Conservation (phyloP, 2,797 vertebrate genomes). For the Myotis pilosus region DNA sequence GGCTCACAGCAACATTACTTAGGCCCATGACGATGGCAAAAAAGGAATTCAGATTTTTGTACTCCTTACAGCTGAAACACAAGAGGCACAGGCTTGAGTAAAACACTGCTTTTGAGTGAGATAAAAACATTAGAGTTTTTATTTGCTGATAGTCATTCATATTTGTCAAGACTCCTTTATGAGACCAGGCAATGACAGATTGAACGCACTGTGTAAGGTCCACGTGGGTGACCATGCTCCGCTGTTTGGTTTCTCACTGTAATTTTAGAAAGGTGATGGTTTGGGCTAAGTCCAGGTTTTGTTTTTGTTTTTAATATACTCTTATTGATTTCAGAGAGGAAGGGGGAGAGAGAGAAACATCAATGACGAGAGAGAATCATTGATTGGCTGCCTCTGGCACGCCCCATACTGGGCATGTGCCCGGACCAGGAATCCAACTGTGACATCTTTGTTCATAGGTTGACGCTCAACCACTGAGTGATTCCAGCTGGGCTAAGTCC, state of each 20-base stretch:
- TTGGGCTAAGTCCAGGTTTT: slow-evolving; percentile 27
- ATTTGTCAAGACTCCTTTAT: slow-evolving; percentile 15
- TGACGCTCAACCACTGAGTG: too few relatives aligned
- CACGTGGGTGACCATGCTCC: background rate
- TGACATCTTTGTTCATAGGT: too few relatives aligned
- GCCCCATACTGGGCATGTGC: too few relatives aligned
- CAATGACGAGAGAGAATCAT: too few relatives aligned
- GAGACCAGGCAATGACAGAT: slow-evolving; percentile 13
- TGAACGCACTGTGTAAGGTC: slow-evolving; percentile 1
- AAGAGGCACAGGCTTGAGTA: slow-evolving; percentile 71
- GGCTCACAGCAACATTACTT: slow-evolving; percentile 96
- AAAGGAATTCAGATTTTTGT: slow-evolving; percentile 97
- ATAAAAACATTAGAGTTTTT: background rate
- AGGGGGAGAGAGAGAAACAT: too few relatives aligned
- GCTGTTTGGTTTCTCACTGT: slow-evolving; percentile 2
- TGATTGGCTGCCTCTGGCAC: too few relatives aligned
- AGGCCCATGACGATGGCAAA: slow-evolving; percentile 98
- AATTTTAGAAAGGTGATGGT: slow-evolving; percentile 17
- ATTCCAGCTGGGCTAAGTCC: background rate
- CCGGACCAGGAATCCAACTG: too few relatives aligned
- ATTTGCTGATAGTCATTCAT: slow-evolving; percentile 28
- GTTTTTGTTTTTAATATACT: too few relatives aligned
- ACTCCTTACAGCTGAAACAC: slow-evolving; percentile 96
- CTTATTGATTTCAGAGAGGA: too few relatives aligned
- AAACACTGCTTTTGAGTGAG: slow-evolving; percentile 28